Percentiles rank a stretch among this genome's conserved stretches.
phyloP scores from a whole-genome alignment of 2,888 invertebrate genomes.

The Ophion ventricosus region DNA sequence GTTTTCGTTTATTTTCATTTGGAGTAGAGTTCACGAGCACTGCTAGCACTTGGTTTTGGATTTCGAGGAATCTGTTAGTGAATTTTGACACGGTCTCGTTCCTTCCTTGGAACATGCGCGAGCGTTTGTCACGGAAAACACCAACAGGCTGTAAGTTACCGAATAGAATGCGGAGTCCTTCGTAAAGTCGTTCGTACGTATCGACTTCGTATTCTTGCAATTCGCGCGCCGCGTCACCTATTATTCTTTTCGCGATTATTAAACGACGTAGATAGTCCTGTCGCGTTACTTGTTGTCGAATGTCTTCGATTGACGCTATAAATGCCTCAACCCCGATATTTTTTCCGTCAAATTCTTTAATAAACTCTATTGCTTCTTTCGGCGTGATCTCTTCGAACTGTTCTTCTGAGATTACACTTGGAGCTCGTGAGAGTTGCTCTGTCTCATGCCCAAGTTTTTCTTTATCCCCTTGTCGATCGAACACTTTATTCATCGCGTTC shows the following conservation, averaged over 20 bases:
- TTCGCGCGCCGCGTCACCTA: slow-evolving; percentile 12
- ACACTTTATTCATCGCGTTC: no score
- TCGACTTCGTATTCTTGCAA: slow-evolving; percentile 17
- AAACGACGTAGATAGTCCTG: background rate
- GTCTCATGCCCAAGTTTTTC: no score
- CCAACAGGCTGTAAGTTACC: slow-evolving; percentile 21
- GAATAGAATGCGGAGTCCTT: no score
- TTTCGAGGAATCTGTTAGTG: slow-evolving; percentile 21
- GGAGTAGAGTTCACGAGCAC: background rate
- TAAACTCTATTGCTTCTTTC: background rate
- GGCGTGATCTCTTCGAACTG: no score
- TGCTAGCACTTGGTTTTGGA: slow-evolving; percentile 9
- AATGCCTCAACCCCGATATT: slow-evolving; percentile 25
- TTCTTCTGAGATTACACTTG: no score
- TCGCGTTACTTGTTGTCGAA: no score
- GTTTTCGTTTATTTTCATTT: background rate
- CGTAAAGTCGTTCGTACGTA: background rate
- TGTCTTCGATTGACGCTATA: slow-evolving; percentile 19
- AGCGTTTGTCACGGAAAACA: background rate
- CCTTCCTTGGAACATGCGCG: background rate
- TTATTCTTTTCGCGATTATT: slow-evolving; percentile 17
- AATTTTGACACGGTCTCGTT: slow-evolving; percentile 20
- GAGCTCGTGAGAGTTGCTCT: no score
- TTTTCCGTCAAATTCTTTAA: slow-evolving; percentile 34
- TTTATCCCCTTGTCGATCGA: no score